Conservation (phyloP, 2,797 vertebrate species). For the Falco biarmicus region DNA sequence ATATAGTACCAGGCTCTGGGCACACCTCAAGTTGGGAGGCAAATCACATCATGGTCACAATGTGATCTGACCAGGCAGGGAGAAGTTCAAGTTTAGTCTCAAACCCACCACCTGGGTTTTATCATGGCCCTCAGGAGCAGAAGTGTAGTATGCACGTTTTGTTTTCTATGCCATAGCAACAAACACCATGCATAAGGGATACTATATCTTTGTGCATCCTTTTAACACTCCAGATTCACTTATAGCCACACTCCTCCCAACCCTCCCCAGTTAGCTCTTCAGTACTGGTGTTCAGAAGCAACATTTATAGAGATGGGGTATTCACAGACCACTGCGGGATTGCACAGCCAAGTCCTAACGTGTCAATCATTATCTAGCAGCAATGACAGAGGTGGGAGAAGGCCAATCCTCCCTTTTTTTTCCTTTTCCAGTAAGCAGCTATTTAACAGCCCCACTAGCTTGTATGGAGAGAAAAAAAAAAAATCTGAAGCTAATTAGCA, state of each 20-base stretch:
- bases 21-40: conserved; percentile 53
- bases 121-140: conserved; percentile 44
- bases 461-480: conserved; percentile 47
- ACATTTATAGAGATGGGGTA: conserved; percentile 70
- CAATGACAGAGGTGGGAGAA: conserved; percentile 79
- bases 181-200: conserved; percentile 83
- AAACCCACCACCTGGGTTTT: conserved; percentile 61
- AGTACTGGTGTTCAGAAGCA: conserved; percentile 80
- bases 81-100: conserved; percentile 64
- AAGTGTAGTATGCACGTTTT: conserved; percentile 22
- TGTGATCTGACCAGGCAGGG: conserved; percentile 67
- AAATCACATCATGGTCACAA: conserved; percentile 61
- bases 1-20: neutral
- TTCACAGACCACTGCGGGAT: conserved; percentile 74
- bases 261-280: conserved; percentile 70
- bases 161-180: conserved; percentile 74
- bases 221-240: conserved; percentile 69
- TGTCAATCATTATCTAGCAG: conserved; percentile 84
- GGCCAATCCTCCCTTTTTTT: conserved; percentile 77
- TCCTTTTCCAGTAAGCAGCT: conserved; percentile 71
- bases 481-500: conserved; percentile 77
- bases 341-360: conserved; percentile 78
- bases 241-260: conserved; percentile 61
- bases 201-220: conserved; percentile 83
- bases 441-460: conserved; percentile 78